Evolutionary conservation across 2,888 invertebrate species (phyloP).

Genomic region (Eupithecia centaureata): DNA sequence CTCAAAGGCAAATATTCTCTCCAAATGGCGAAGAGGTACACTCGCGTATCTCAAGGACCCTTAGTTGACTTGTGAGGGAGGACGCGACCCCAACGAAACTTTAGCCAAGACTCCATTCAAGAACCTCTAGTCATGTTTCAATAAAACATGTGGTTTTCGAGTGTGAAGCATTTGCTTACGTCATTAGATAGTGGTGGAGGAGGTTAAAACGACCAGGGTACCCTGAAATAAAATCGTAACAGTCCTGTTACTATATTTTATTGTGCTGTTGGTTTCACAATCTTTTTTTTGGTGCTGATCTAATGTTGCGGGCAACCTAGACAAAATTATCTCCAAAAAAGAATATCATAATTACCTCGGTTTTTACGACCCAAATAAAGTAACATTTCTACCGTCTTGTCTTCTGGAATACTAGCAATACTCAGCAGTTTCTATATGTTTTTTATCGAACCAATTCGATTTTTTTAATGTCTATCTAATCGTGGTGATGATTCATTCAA

Average conservation of each 20-base stretch:
- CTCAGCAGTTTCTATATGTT: background rate
- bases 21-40: background rate
- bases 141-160: background rate
- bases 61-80: background rate
- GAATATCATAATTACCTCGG: background rate
- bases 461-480: background rate
- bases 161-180: background rate
- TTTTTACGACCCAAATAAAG: background rate
- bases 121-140: background rate
- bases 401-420: background rate
- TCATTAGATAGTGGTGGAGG: background rate
- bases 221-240: background rate
- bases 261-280: background rate
- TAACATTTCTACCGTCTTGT: background rate
- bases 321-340: background rate
- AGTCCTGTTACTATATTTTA: background rate
- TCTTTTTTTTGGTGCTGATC: background rate
- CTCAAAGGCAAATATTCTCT: background rate
- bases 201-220: background rate
- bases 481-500: background rate
- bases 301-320: background rate
- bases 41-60: conserved; percentile 1
- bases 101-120: background rate
- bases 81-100: background rate
- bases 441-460: background rate